Evolutionary conservation across 2,888 invertebrate genomes (phyloP).

Genomic region (Callyntrura sp.): DNA sequence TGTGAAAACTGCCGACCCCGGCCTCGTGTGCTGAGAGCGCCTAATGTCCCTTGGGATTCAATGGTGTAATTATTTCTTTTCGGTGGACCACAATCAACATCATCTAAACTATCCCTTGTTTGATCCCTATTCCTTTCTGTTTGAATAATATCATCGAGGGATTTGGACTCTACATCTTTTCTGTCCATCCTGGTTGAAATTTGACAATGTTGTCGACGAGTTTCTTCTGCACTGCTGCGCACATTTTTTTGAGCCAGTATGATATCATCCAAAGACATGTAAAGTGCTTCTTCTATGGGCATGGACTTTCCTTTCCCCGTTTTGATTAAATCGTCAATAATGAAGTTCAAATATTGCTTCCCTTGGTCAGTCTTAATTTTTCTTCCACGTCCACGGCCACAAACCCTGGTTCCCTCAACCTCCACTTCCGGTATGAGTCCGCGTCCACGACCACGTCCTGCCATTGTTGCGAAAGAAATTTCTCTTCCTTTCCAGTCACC

Average conservation of each 20-base stretch:
- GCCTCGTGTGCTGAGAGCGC: not conserved
- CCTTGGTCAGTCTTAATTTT: no score
- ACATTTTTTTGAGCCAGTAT: not conserved
- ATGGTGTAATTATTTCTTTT: not conserved
- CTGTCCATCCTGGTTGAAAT: no score
- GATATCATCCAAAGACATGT: not conserved
- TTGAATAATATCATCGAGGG: not conserved
- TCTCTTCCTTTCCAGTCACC: no score
- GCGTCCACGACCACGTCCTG: not conserved
- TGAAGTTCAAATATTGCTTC: no score
- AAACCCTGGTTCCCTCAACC: not conserved
- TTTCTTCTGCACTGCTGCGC: no score
- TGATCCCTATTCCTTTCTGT: not conserved
- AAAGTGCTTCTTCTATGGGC: not conserved
- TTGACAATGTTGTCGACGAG: no score
- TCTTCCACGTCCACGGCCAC: no score
- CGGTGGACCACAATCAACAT: no score
- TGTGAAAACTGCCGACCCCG: not conserved
- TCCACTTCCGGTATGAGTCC: not conserved
- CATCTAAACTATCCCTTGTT: not conserved
- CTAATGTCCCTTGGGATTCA: not conserved
- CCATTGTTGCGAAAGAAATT: no score
- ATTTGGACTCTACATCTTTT: not conserved
- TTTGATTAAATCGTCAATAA: conserved; percentile 2
- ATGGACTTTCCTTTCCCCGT: not conserved